Evolutionary conservation across 2,797 vertebrate species (phyloP).

Genomic region (Anas georgica): DNA sequence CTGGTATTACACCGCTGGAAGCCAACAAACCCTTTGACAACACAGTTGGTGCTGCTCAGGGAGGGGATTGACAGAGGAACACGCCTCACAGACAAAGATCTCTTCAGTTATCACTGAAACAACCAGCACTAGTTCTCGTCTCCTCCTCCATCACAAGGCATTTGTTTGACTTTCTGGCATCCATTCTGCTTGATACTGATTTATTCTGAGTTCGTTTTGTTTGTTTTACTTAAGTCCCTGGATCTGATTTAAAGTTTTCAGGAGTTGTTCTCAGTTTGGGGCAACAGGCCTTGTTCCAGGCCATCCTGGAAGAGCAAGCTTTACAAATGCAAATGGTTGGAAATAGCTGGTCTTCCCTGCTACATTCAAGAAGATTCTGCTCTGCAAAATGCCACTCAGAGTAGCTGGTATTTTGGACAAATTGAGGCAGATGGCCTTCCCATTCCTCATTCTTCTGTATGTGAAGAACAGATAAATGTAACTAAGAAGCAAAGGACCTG

Average conservation of each 20-base stretch:
- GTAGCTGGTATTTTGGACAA: neutral
- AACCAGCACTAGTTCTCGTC: no score
- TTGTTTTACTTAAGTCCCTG: neutral
- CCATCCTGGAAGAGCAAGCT: accelerated
- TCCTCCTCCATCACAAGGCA: neutral
- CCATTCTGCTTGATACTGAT: neutral
- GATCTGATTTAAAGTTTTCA: accelerated
- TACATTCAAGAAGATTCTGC: no score
- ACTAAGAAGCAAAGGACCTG: no score
- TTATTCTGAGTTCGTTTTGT: no score
- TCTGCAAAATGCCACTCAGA: accelerated
- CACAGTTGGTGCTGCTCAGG: accelerated
- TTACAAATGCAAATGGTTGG: accelerated
- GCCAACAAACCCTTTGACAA: no score
- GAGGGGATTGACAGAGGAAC: neutral
- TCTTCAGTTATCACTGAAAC: neutral
- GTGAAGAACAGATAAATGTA: neutral
- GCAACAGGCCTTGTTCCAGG: accelerated
- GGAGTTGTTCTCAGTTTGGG: accelerated
- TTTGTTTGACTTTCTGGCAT: neutral
- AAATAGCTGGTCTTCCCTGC: neutral
- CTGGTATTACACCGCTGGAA: neutral
- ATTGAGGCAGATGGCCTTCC: neutral
- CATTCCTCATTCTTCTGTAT: neutral
- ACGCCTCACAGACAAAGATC: accelerated